Evolutionary conservation across 2,113 vertebrate species (phyloP), one percentile per base, ranked within the genome.

Genomic region (Tragelaphus buxtoni): DNA sequence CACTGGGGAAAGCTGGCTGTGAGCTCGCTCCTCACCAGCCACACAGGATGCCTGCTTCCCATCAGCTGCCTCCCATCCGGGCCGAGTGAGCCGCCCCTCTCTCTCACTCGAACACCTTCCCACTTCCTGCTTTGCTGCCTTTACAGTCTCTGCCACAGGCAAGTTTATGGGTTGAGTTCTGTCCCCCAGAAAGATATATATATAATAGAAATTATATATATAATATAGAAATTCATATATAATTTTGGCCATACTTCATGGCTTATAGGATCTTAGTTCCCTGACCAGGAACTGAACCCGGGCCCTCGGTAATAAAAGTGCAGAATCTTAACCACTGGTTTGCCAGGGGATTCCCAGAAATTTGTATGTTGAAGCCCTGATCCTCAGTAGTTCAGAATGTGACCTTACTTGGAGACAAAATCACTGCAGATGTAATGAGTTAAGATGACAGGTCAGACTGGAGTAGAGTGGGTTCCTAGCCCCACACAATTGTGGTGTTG

Each of bases 401-500:
- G 94, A 51, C 51, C 42, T 69, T 74, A 5, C 51, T n/a, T 88
- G 53, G 90, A 53, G 58, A 53, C 17, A 26, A 47, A 5, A 10
- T 61, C 55, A 17, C 28, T 13, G 45, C 14, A 22, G n/a, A 35
- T 35, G 49, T 77, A 2, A 4, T 12, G 7, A 28, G 61, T 74
- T 77, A 49, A 32, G 63, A 55, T 3, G 77, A 63, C 11, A 26
- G 16, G 8, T 28, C 32, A 28, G 1, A 17, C 22, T 60, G n/a
- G 53, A 30, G n/a, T 20, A 1, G 13, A 2, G 30, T 1, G 9
- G 9, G 9, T 26, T 39, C 35, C 28, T 49, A 13, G 60, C 2
- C n/a, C n/a, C 18, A 0, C 2, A 1, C 0, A 30, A 39, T 76
- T 6, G 3, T 6, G 3, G 3, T 26, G n/a, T 28, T 47, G 61